These are phyloP conservation scores for Scaptomyza caliginosa DNA, from an alignment of 2,888 invertebrate species.

Conservation along the genomic window DNA sequence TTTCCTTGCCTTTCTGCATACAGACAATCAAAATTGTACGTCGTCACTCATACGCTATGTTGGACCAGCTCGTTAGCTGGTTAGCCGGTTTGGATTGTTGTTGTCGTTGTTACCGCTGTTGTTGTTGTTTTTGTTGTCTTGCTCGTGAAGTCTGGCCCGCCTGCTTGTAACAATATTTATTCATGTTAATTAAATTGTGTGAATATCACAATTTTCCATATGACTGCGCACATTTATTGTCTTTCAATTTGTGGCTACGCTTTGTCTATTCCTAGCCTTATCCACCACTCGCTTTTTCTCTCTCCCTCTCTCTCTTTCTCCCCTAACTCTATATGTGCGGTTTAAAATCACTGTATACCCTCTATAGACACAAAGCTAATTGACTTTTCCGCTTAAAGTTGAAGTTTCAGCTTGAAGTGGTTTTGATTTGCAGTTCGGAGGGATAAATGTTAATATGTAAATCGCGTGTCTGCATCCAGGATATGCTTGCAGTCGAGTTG, in stretches of 20 bases:
- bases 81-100: conserved; percentile 40
- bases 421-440: background rate
- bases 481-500: conserved; percentile 4
- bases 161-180: conserved; percentile 83
- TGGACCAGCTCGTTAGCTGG: conserved; percentile 74
- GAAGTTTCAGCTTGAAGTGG: background rate
- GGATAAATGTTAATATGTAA: background rate
- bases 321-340: background rate
- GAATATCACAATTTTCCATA: conserved; percentile 83
- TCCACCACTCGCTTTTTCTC: background rate
- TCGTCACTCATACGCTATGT: conserved; percentile 73
- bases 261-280: conserved; percentile 16
- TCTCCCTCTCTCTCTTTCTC: background rate
- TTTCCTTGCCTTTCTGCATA: conserved; percentile 56
- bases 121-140: conserved; percentile 17
- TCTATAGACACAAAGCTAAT: background rate
- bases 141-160: conserved; percentile 40
- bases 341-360: background rate
- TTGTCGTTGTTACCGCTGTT: conserved; percentile 17
- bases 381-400: background rate
- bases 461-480: background rate
- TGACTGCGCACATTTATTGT: conserved; percentile 82
- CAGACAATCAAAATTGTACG: conserved; percentile 69
- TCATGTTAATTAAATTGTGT: conserved; percentile 84
- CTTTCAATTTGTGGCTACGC: conserved; percentile 80